Base-by-base conservation (phyloP, 2,797 vertebrate species). In the Microctenopoma lineatum region DNA sequence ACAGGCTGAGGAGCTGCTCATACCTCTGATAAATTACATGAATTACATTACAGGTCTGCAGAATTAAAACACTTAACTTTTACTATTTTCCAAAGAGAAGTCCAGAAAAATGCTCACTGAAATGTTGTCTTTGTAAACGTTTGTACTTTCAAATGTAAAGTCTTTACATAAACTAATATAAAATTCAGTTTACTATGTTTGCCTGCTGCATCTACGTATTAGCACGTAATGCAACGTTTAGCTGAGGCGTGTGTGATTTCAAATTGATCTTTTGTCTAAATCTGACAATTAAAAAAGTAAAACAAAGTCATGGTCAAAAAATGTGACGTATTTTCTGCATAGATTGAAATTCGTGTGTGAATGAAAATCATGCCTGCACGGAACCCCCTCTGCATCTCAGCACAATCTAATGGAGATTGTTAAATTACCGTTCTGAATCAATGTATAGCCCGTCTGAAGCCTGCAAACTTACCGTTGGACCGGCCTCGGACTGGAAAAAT, bases 381-480 rank as follows among this genome's bases (percentile, higher is more conserved):
- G 0, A 47, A 52, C 16, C 8, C 16, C 8, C 57, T 3, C 16
- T 59, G 38, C 42, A 15, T 45, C 52, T 51, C 13, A 34, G 7
- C 7, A 39, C 39, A 39, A 55, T 55, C 13, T 21, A 27, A 53
- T 12, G 8, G 7, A 57, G 46, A 61, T 53, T 77, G 52, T 73
- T 57, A 4, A 41, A 46, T 1, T 21, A 21, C 64, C 25, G 12
- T 21, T 52, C 0, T 56, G 7, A 69, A 13, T 57, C 55, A 46
- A 13, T 36, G 52, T 60, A 26, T 3, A 58, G 44, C 13, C 59
- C 27, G 25, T 39, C 7, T 18, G 56, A 57, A 66, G 42, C 64
- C 26, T 32, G 25, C 25, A 15, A 1, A 4, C 44, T 16, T 18
- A 18, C 34, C 18, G 44, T 66, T 0, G 4, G 34, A 18, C 2